A percentile compares a stretch with the other conserved stretches of the same genome.
Conservation (phyloP, 2,888 invertebrate genomes). For the Nomada lathburiana region DNA sequence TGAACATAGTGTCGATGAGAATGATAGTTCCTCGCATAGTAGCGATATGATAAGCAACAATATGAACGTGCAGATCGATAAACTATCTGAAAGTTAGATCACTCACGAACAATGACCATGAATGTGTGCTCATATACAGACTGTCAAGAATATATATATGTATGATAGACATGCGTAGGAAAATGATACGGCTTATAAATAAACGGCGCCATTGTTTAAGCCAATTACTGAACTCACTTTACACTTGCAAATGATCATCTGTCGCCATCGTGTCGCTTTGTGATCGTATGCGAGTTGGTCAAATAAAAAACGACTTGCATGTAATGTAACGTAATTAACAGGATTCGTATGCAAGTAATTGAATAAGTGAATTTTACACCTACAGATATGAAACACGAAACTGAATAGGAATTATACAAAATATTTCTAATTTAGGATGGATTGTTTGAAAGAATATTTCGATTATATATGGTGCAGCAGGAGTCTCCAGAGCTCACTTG, state of each 20-base stretch:
- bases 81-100: conserved; percentile 47
- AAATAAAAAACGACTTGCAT: background rate
- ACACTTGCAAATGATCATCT: conserved; percentile 30
- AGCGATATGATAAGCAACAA: conserved; percentile 21
- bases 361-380: too few species aligned
- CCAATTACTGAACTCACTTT: conserved; percentile 47
- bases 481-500: background rate
- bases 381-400: too few species aligned
- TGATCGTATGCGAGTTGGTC: background rate
- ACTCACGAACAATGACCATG: conserved; percentile 30
- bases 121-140: conserved; percentile 49
- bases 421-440: too few species aligned
- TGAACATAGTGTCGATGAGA: conserved; percentile 20
- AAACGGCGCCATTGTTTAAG: conserved; percentile 50
- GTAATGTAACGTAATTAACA: background rate
- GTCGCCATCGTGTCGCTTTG: conserved; percentile 19
- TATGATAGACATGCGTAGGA: conserved; percentile 39
- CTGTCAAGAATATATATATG: conserved; percentile 8
- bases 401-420: too few species aligned
- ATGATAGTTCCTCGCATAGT: conserved; percentile 13
- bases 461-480: background rate
- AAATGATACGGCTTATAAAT: conserved; percentile 45
- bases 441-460: too few species aligned
- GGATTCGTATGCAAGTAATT: too few species aligned
- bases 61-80: conserved; percentile 48